Conservation (phyloP, 2,797 vertebrate genomes). For the Pangasius larnaudii region DNA sequence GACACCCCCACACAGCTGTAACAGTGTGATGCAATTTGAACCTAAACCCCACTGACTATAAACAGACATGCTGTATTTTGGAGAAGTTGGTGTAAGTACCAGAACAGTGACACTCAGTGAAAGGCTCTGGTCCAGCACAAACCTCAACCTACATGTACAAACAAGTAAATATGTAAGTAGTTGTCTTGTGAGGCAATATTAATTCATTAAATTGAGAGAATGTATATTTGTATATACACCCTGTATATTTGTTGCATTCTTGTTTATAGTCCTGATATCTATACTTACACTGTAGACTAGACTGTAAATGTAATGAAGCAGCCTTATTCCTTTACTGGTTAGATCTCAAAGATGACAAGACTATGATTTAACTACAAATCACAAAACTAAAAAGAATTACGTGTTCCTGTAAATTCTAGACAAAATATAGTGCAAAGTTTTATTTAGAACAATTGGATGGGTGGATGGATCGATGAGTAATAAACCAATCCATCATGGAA, state of each 20-base stretch:
- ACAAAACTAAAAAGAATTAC: no score
- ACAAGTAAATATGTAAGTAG: neutral
- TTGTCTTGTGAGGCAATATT: neutral
- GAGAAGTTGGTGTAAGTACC: neutral
- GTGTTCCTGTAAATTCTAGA: no score
- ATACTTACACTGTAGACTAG: neutral
- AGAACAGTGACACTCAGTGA: neutral
- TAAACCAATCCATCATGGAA: neutral
- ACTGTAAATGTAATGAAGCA: neutral
- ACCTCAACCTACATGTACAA: neutral
- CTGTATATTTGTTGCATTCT: neutral
- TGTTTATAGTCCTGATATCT: neutral
- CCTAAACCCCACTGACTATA: neutral
- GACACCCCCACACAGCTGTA: neutral
- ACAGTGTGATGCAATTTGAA: conserved; percentile 10
- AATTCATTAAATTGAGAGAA: neutral
- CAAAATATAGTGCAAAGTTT: neutral
- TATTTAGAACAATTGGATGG: neutral
- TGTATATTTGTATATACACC: neutral
- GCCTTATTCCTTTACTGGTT: neutral
- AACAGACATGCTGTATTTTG: neutral
- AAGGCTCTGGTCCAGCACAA: neutral
- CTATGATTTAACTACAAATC: no score
- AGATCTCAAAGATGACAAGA: no score
- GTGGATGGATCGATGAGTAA: neutral